Evolutionary conservation across 2,888 invertebrate species (phyloP).

Genomic region (Lamproptera curius): DNA sequence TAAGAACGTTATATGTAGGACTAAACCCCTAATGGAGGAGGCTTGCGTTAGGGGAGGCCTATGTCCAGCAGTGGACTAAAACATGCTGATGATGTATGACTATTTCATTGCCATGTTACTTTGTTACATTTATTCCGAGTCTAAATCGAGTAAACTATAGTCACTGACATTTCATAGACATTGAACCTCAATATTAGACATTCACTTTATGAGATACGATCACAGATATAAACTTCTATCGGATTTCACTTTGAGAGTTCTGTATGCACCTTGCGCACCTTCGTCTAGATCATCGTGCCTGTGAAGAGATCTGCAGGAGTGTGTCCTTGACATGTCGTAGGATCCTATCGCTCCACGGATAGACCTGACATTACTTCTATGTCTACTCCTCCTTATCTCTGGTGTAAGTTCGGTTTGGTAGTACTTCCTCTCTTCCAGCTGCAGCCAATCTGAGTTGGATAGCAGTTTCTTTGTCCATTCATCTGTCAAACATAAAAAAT

Average conservation of each 20-base stretch:
- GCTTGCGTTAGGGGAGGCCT: too few species aligned
- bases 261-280: conserved; percentile 59
- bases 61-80: too few species aligned
- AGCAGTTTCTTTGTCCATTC: conserved; percentile 85
- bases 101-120: too few species aligned
- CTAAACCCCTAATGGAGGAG: too few species aligned
- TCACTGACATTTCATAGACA: too few species aligned
- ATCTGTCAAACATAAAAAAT: too few species aligned
- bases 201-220: conserved; percentile 11
- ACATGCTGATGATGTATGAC: too few species aligned
- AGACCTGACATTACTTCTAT: conserved; percentile 48
- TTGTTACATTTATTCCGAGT: too few species aligned
- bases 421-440: conserved; percentile 78
- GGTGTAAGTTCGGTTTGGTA: conserved; percentile 66
- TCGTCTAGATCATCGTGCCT: conserved; percentile 57
- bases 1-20: too few species aligned
- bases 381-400: conserved; percentile 41
- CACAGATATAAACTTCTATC: conserved; percentile 44
- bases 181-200: too few species aligned
- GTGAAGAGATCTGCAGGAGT: conserved; percentile 58
- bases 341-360: conserved; percentile 49
- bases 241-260: conserved; percentile 50
- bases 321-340: conserved; percentile 61
- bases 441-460: conserved; percentile 83
- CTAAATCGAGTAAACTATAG: too few species aligned